Evolutionary conservation across 2,888 invertebrate genomes (phyloP).

Genomic region (Andrena chrysosceles): DNA sequence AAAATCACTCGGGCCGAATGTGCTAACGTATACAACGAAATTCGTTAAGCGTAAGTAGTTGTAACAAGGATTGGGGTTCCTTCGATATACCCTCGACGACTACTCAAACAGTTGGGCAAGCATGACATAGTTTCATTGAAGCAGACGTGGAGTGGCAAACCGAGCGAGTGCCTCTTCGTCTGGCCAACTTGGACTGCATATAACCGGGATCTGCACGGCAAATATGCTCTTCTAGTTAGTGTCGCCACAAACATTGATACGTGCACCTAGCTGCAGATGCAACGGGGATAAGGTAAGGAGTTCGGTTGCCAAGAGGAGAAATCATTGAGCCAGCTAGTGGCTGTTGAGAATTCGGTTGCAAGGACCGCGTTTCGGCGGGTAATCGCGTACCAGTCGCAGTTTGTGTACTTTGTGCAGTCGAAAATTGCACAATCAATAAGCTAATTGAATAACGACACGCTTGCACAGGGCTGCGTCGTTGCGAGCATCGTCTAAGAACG

Average conservation of each 20-base stretch:
- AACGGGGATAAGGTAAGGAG: conserved; percentile 56
- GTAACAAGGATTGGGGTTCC: conserved; percentile 58
- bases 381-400: conserved; percentile 8
- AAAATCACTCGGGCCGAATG: not conserved
- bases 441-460: conserved; percentile 2
- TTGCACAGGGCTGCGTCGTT: not conserved
- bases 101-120: conserved; percentile 74
- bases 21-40: conserved; percentile 1
- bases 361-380: not conserved
- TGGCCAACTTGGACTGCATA: conserved; percentile 69
- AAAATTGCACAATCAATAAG: conserved; percentile 23
- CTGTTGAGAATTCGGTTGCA: conserved; percentile 25
- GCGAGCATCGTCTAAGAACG: too few species aligned
- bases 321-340: conserved; percentile 38
- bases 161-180: conserved; percentile 63
- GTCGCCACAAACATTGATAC: conserved; percentile 79
- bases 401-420: conserved; percentile 3
- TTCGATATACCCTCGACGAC: conserved; percentile 60
- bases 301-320: conserved; percentile 46
- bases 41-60: conserved; percentile 38
- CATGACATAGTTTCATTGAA: conserved; percentile 63
- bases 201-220: conserved; percentile 77
- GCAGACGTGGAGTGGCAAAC: conserved; percentile 54
- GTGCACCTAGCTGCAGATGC: conserved; percentile 52
- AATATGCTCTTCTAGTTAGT: conserved; percentile 81